A percentile compares a stretch with the other conserved stretches of the same genome.
These are phyloP conservation scores for Drosophila tropicalis DNA, from an alignment of 1,140 invertebrate species.

Conservation along the genomic window DNA sequence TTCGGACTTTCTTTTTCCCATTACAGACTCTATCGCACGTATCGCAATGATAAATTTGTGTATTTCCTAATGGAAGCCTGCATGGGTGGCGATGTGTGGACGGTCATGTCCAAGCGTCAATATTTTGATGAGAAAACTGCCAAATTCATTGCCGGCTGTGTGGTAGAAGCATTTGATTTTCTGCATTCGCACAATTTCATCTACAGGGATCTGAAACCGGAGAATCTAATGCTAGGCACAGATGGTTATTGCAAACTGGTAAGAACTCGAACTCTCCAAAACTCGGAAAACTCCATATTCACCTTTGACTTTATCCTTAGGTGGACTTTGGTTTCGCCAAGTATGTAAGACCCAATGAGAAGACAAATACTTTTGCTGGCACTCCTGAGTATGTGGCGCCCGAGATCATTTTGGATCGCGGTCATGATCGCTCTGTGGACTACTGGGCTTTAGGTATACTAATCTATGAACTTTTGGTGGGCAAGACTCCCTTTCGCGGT, in stretches of 20 bases:
- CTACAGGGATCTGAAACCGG: conserved; percentile 97
- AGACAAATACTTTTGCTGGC: conserved; percentile 99
- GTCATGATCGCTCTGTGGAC: conserved; percentile 96
- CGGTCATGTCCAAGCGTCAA: conserved; percentile 91
- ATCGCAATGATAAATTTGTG: conserved; percentile 96
- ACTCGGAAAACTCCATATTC: not conserved
- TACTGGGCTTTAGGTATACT: conserved; percentile 98
- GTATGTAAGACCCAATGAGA: conserved; percentile 89
- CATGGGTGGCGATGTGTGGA: conserved; percentile 98
- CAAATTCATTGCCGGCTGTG: conserved; percentile 95
- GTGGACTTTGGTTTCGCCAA: conserved; percentile 99
- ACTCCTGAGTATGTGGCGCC: conserved; percentile 95
- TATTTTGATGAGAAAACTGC: conserved; percentile 93
- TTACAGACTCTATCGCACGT: conserved; percentile 94
- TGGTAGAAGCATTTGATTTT: conserved; percentile 95
- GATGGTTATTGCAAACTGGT: conserved; percentile 96
- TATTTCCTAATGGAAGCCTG: conserved; percentile 99
- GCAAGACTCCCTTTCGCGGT: conserved; percentile 96
- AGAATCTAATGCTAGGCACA: conserved; percentile 95
- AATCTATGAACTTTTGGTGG: conserved; percentile 95
- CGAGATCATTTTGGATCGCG: conserved; percentile 97
- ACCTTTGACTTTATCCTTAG: conserved; percentile 83
- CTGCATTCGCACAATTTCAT: conserved; percentile 94
- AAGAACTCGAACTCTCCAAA: conserved; percentile 30
- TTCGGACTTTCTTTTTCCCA: not conserved